Evolutionary conservation across 1,140 invertebrate species (phyloP), one percentile per base, ranked within the genome.

Genomic region (Zaprionus davidi): DNA sequence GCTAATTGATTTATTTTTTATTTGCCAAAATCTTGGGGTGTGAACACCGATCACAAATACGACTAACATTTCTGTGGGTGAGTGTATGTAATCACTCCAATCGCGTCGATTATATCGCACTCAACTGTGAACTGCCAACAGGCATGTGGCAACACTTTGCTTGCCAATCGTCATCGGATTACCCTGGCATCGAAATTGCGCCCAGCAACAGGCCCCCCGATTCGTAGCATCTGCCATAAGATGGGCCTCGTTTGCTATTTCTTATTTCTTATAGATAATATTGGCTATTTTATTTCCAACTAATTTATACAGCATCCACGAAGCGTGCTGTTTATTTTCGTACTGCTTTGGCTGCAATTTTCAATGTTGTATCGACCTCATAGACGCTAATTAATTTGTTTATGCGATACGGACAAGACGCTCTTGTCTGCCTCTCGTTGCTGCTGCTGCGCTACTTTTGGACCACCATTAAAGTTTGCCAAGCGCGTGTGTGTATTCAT

Each of bases 1-100:
- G 81, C 81, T 91, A 91, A 91, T 91, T 90, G 73, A 78, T 82
- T 90, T 90, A 90, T 90, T 90, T 86, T 79, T 82, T 84, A 85
- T 82, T 90, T 82, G 72, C 69, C 44, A 75, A 70, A 46, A 72
- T 66, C 51, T 26, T 13, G 56, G 73, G 64, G 80, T 91, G 87
- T 81, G 78, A 91, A 87, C 65, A 74, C 64, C 44, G 73, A 59
- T 65, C 69, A 62, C 74, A 76, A 72, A 76, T 66, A 76, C 20
- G 46, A 24, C 46, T 51, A 51, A 13, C 20, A 17, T 46, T 13
- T 46, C 6, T 38, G 4, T 17, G 41, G n/a, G 6, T n/a, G 41
- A 6, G 15, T 44, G 41, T 41, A 15, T 44, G 41, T 17, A 44
- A 44, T 44, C 41, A 44, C 41, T 17, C n/a, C 41, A 9, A 46